Evolutionary conservation across 2,888 invertebrate species (phyloP), one percentile per base, ranked within the genome.

Genomic region (Lepidochitona cinerea): DNA sequence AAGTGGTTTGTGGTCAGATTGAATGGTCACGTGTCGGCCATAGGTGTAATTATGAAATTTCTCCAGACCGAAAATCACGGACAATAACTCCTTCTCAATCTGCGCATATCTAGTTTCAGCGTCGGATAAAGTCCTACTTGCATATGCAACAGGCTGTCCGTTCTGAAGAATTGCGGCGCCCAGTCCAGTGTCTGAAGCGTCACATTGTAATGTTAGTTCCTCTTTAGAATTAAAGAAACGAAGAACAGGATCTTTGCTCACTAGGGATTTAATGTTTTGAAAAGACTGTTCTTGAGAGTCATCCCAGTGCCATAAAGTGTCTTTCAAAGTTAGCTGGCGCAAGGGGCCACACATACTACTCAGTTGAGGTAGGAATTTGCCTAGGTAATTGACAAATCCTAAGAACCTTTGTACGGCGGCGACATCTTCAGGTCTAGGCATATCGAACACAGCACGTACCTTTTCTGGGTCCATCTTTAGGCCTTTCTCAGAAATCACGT

Each of bases 1-100:
- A 49, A 81, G 68, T 32, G 76, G 78, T 68, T 76, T 73, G 70
- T 81, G 77, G 68, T 81, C 80, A 7, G 70, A 68, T 9, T 75
- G 59, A 6, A 79, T 72, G 12, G 68, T 68, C 12, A 75, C 70
- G 3, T 74, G 32, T 14, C 75, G 52, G 23, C 79, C 80, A 73
- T 70, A 74, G 32, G 72, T 54, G 54, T 76, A 76, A 23, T 75
- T 65, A n/a, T 80, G 54, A 71, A 79, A 79, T 33, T 37, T 49
- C 69, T 74, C 75, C 52, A 70, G 72, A 1, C 65, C 76, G 54
- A n/a, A n/a, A n/a, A n/a, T n/a, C n/a, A n/a, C n/a, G n/a, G n/a
- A n/a, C n/a, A n/a, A n/a, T n/a, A n/a, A n/a, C n/a, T n/a, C n/a
- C n/a, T n/a, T n/a, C n/a, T n/a, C n/a, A n/a, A n/a, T n/a, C n/a